Conservation (phyloP, 30 jellyfish, hydroid and myxozoan species). For the Pelagia noctiluca region DNA sequence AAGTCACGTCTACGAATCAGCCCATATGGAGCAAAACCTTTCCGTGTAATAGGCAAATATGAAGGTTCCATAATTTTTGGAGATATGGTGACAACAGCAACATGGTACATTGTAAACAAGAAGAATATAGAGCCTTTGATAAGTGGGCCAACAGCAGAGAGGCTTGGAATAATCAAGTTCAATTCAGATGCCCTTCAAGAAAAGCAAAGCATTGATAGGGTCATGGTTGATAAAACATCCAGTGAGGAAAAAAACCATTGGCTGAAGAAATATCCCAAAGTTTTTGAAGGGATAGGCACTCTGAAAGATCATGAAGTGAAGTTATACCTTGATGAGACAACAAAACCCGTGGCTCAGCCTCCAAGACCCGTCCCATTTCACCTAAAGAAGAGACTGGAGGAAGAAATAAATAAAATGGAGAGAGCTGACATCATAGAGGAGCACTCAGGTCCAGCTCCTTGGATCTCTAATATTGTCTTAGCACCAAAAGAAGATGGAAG, state of each 20-base stretch:
- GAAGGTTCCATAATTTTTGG: conserved; percentile 33
- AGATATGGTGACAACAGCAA: conserved; percentile 31
- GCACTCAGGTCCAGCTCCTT: conserved; percentile 60
- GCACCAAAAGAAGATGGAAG: conserved; percentile 70
- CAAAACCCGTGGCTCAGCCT: conserved; percentile 38
- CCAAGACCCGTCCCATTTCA: conserved; percentile 63
- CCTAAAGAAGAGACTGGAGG: conserved; percentile 28
- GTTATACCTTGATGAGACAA: not conserved
- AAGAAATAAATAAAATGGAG: conserved; percentile 57
- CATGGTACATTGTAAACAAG: conserved; percentile 19
- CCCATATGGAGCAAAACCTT: conserved; percentile 34
- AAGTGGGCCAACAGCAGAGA: conserved; percentile 47
- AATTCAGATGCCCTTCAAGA: not conserved
- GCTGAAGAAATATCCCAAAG: not conserved
- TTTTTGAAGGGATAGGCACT: conserved; percentile 38
- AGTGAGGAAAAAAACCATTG: not conserved
- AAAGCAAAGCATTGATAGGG: not conserved
- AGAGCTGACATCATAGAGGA: conserved; percentile 57
- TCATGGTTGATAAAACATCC: not conserved
- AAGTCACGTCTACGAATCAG: conserved; percentile 25
- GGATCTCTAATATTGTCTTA: conserved; percentile 66
- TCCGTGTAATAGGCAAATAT: conserved; percentile 30
- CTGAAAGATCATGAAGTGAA: conserved; percentile 27
- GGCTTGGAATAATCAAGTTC: conserved; percentile 33
- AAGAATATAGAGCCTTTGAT: conserved; percentile 39